Percentiles rank a stretch among this genome's conserved stretches.
phyloP scores from a whole-genome alignment of 2,113 vertebrate species.

The Castor canadensis region DNA sequence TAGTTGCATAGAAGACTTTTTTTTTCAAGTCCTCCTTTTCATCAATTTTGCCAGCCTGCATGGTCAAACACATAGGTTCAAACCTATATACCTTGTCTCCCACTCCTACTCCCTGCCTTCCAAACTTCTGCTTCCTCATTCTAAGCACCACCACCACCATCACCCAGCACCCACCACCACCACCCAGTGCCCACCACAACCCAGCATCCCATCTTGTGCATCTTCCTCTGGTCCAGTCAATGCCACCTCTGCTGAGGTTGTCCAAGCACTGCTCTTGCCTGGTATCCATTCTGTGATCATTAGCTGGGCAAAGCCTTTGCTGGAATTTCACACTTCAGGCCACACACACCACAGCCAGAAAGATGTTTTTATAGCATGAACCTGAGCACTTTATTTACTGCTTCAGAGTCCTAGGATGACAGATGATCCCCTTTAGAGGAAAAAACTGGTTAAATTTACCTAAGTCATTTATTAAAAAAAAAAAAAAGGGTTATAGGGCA shows the following conservation, averaged over 20 bases:
- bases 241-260: not conserved
- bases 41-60: not conserved
- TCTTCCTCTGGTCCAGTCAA: not conserved
- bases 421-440: not conserved
- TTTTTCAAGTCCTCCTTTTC: not conserved
- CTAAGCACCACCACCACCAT: not conserved
- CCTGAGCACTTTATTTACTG: not conserved
- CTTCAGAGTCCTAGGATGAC: not conserved
- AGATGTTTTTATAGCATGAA: not conserved
- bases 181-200: too few relatives aligned
- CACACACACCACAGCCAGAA: not conserved
- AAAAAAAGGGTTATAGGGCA: not conserved
- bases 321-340: not conserved
- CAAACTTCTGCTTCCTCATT: not conserved
- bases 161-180: too few relatives aligned
- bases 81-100: not conserved
- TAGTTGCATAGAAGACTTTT: too few relatives aligned
- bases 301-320: not conserved
- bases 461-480: too few relatives aligned
- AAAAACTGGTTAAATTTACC: not conserved
- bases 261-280: not conserved
- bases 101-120: not conserved
- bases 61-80: not conserved
- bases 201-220: not conserved
- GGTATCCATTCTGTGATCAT: too few relatives aligned